Base-by-base conservation (phyloP, 2,797 vertebrate genomes). In the Premnoplex brunnescens region DNA sequence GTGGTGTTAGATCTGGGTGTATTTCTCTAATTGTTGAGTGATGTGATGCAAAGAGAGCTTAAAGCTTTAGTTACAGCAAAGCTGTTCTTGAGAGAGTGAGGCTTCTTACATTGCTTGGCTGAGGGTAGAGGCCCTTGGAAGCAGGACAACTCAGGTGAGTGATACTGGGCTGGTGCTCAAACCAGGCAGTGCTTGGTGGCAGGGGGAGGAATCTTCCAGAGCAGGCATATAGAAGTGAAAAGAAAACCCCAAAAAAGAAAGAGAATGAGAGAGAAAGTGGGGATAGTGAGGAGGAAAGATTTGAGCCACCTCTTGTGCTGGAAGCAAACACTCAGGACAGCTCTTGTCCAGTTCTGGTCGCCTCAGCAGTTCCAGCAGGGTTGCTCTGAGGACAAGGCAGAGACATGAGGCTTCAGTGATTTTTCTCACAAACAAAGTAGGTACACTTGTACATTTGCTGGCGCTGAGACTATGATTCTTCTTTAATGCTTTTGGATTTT, bases 341-440 rank as follows among this genome's bases (percentile, higher is more conserved):
- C 9, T 22, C 17, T 71, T 30, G 23, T 26, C 27, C 49, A 74
- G 48, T 34, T 37, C 20, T 46, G 58, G 22, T 44, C 26, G 27
- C 17, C 22, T 60, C 2, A 3, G 58, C 49, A 67, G 17, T 51
- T 87, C 62, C 48, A 48, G 52, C 3, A 1, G 37, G 37, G 46
- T n/a, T 63, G 39, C 44, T 81, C 7, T 51, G 1, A 27, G 62
- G 36, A 27, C 26, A 27, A 36, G 39, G 24, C 69, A 80, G 48
- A 59, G 48, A 6, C 6, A 6, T 30, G 43, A 3, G 2, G 30
- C 24, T 22, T 39, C 1, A 11, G 28, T 72, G 46, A 8, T 73
- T 67, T 62, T 74, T 46, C 37, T 76, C 13, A 16, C 44, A 9
- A 37, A 5, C 0, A 0, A 9, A 32, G n/a, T 28, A n/a, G 17